Evolutionary conservation across 1,140 invertebrate species (phyloP), one percentile per base, ranked within the genome.

Genomic region (Bilobella aurantiaca): DNA sequence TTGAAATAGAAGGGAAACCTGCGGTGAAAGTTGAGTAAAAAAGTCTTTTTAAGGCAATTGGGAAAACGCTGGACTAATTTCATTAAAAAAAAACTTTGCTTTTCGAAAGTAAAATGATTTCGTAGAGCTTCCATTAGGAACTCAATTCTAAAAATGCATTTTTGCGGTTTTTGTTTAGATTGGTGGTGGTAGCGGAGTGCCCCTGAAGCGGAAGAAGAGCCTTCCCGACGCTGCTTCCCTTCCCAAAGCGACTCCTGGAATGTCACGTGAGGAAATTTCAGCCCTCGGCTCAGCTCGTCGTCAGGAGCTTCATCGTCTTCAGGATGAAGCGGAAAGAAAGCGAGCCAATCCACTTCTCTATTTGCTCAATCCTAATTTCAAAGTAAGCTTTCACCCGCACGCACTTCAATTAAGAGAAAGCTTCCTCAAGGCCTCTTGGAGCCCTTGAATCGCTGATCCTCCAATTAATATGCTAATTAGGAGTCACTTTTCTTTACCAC

Each of bases 221-320:
- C 82, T 99, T 79, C 96, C 96, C 23, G 94, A 98, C 78, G 89
- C 88, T 75, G 89, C 87, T 67, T 86, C 85, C 62, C 82, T 91
- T 75, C 88, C 89, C 28, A 83, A 83, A 63, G 83, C 86, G 65
- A 85, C 86, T 3, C 85, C 85, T 64, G 83, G 88, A 37, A 91
- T 97, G 86, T 88, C 91, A 16, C 83, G 96, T 62, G 93, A 98
- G 80, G 94, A 99, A 80, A 93, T 95, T 3, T 93, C 93, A 59
- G 85, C 87, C 18, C 82, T 99, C 71, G 93, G 93, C 71, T 93
- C 90, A 62, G 88, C 91, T 67, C 84, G 95, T 63, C 84, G 96
- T 66, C 94, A 98, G 78, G 93, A 96, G 78, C 82, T 96, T 58
- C 85, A 94, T 72, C 83, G 89, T 68, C 87, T 94, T 80, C 84